Base-by-base conservation (phyloP, 2,797 vertebrate species). In the Mycteria americana region DNA sequence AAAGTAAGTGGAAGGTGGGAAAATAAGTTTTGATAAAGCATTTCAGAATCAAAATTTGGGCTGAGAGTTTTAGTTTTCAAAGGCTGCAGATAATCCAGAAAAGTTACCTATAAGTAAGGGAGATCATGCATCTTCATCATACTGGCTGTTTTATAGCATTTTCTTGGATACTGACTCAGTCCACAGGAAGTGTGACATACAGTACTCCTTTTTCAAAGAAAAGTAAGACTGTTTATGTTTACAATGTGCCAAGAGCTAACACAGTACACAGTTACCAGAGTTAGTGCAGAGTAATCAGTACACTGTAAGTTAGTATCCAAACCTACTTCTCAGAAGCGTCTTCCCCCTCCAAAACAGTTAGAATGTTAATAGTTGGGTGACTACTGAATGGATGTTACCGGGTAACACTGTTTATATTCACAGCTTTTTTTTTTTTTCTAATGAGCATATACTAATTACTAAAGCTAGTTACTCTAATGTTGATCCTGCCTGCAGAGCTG, bases 401-500 rank as follows among this genome's bases (percentile, higher is more conserved):
- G 4, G 28, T 5, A 56, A 37, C 27, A 11, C 43, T 39, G 13
- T 30, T 64, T 65, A 13, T 31, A 21, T 64, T 82, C n/a, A 27
- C 11, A 63, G 23, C n/a, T 23, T 59, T 78, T 57, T 65, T 50
- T 79, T 37, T 23, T 59, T 48, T 4, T 12, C 14, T 41, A 13
- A 57, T 0, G 1, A 54, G 19, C 19, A 9, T 33, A 7, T 45
- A 31, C 12, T 74, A 2, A 16, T 74, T 53, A 25, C 8, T n/a
- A 13, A 41, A 89, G 11, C 18, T 65, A 41, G 27, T 56, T 85
- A 37, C 6, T 69, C 28, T 41, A 63, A 14, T 30, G 5, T 50
- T 84, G 25, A 67, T 85, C 7, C 7, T 91, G 5, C 28, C 30
- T 57, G 4, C 7, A n/a, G 39, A 80, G 39, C 22, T 85, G 17